phyloP scores from a whole-genome alignment of 2,797 vertebrate genomes.

The Masticophis lateralis region DNA sequence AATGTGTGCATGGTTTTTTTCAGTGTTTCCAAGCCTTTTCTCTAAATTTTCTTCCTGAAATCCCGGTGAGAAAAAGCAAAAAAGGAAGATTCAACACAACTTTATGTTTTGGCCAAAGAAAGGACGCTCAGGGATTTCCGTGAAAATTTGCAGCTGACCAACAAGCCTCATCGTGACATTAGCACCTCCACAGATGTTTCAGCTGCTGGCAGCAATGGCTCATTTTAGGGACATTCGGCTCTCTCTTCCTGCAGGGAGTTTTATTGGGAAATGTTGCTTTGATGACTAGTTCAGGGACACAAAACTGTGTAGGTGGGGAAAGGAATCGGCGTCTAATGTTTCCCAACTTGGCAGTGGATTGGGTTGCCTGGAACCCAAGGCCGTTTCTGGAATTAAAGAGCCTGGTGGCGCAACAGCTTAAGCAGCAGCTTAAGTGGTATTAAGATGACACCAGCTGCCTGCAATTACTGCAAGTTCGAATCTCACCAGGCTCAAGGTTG shows the following conservation, averaged over 20 bases:
- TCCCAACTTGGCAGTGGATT: not conserved
- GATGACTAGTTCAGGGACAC: not conserved
- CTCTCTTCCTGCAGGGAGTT: constrained; percentile 1
- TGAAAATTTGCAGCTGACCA: constrained; percentile 42
- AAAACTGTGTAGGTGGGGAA: not conserved
- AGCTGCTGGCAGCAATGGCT: not conserved
- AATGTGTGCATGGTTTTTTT: too few species aligned
- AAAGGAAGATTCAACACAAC: not conserved
- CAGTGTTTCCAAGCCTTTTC: not conserved
- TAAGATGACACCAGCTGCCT: too few species aligned
- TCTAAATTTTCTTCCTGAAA: not conserved
- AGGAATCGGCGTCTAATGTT: not conserved
- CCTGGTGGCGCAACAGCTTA: too few species aligned
- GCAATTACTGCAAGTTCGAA: too few species aligned
- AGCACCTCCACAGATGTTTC: constrained; percentile 11
- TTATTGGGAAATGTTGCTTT: not conserved
- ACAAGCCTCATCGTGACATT: constrained; percentile 35
- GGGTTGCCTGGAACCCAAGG: not conserved
- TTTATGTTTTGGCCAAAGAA: constrained; percentile 29
- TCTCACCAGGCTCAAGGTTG: too few species aligned
- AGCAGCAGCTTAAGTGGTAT: too few species aligned
- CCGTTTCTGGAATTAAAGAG: not conserved
- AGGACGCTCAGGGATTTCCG: not conserved
- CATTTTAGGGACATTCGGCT: not conserved
- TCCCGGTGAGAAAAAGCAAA: constrained; percentile 26